phyloP scores from a whole-genome alignment of 2,888 invertebrate genomes.

The Marasmarcha lunaedactyla region DNA sequence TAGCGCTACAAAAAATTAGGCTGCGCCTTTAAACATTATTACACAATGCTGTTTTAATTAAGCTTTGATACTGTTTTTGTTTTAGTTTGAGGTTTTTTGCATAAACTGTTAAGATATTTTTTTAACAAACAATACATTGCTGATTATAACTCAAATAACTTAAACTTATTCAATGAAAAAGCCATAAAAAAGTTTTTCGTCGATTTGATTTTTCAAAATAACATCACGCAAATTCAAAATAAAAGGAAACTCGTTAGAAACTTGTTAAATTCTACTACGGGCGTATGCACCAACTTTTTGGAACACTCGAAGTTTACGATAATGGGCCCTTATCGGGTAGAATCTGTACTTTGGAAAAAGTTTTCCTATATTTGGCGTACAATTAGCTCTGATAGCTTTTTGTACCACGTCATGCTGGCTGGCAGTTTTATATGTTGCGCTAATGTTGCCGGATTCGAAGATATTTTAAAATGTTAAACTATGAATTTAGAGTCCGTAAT shows the following conservation, averaged over 20 bases:
- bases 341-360: neutral
- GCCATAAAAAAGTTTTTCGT: too few species aligned
- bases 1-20: too few species aligned
- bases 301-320: conserved; percentile 1
- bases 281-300: neutral
- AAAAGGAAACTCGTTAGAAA: conserved; percentile 1
- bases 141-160: too few species aligned
- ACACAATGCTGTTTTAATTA: too few species aligned
- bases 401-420: neutral
- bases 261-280: neutral
- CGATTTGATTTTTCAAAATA: neutral
- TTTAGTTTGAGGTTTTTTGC: too few species aligned
- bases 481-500: too few species aligned
- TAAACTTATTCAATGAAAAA: too few species aligned
- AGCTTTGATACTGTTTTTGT: too few species aligned
- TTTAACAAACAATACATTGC: too few species aligned
- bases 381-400: neutral
- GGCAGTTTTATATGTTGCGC: neutral
- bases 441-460: neutral
- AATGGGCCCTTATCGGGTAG: conserved; percentile 1
- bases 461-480: too few species aligned
- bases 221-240: neutral
- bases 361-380: neutral
- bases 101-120: too few species aligned
- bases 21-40: too few species aligned